These are phyloP conservation scores for Rhynchomys soricoides DNA, from an alignment of 2,113 vertebrate genomes.

Conservation along the genomic window DNA sequence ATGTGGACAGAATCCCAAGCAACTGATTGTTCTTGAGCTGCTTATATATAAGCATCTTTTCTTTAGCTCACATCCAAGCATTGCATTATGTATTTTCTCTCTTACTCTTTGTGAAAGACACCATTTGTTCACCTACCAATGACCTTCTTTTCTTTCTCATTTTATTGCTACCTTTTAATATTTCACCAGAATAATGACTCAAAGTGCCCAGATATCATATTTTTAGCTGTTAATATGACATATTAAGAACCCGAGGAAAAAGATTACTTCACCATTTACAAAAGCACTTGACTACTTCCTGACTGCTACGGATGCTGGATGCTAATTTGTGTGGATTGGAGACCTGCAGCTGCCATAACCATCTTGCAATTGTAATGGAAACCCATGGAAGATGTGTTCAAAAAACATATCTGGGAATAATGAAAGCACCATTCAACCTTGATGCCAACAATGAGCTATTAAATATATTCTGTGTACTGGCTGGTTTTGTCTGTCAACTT, in stretches of 20 bases:
- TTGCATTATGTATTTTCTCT: slow-evolving; percentile 11
- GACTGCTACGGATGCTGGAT: background rate
- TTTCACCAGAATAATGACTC: background rate
- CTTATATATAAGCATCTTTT: background rate
- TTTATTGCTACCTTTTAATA: background rate
- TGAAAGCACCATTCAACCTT: background rate
- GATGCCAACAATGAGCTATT: background rate
- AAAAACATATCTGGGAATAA: background rate
- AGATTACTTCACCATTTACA: background rate
- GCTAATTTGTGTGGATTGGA: background rate
- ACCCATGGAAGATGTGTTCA: background rate
- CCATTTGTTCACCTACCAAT: background rate
- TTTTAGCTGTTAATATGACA: background rate
- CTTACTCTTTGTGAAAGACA: background rate
- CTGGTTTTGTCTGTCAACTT: too few species aligned
- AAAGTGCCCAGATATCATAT: background rate
- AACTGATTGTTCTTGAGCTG: slow-evolving; percentile 11
- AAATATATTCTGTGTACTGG: background rate
- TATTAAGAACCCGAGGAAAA: background rate
- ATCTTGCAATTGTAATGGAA: background rate
- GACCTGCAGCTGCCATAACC: background rate
- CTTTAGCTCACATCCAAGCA: slow-evolving; percentile 14
- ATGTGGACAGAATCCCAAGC: background rate
- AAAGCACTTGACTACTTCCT: background rate
- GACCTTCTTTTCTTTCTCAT: background rate